Evolutionary conservation across 2,113 vertebrate species (phyloP).

Genomic region (Eubucco bourcierii): DNA sequence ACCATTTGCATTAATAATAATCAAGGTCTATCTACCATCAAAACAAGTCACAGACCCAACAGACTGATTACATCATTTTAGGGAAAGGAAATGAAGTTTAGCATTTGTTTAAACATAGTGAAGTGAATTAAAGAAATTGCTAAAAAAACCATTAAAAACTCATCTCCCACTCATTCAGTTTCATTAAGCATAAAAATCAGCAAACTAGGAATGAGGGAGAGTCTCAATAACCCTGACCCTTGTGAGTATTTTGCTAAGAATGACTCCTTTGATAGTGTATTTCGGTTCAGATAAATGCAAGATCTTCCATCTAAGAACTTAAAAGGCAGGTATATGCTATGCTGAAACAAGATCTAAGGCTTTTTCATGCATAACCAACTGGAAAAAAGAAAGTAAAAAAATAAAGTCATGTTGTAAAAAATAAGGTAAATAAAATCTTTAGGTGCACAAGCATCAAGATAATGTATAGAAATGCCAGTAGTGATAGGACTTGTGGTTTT

Average conservation of each 20-base stretch:
- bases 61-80: conserved; percentile 33
- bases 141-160: neutral
- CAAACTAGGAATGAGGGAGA: neutral
- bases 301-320: neutral
- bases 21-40: conserved; percentile 26
- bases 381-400: neutral
- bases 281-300: neutral
- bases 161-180: neutral
- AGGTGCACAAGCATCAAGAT: neutral
- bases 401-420: neutral
- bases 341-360: neutral
- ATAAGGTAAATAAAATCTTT: neutral
- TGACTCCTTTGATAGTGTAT: neutral
- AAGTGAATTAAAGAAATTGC: conserved; percentile 23
- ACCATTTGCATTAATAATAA: conserved; percentile 18
- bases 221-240: neutral
- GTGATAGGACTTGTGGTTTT: neutral
- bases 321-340: neutral
- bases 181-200: neutral
- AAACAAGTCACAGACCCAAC: neutral
- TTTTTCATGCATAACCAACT: neutral
- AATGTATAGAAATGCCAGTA: neutral
- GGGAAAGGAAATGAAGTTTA: conserved; percentile 46
- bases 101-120: neutral
- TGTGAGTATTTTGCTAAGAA: neutral